Conservation (phyloP, 1,140 invertebrate genomes). For the Elymnias hypermnestra region DNA sequence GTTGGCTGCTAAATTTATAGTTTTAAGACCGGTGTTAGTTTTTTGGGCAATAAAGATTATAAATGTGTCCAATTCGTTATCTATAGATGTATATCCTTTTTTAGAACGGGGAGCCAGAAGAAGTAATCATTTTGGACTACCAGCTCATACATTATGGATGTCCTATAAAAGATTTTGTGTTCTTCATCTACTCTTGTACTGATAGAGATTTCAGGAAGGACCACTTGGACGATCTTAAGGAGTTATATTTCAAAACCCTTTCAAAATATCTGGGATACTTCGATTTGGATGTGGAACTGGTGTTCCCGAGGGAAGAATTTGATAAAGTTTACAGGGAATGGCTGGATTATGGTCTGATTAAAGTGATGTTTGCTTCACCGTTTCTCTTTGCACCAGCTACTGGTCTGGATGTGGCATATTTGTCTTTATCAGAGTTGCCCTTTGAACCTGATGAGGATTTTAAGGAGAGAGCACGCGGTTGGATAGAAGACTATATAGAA, state of each 20-base stretch:
- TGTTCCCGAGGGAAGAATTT: slow-evolving; percentile 13
- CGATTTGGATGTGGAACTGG: slow-evolving; percentile 15
- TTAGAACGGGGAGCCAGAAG: slow-evolving; percentile 30
- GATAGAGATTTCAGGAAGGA: slow-evolving; percentile 31
- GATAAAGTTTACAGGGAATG: slow-evolving; percentile 7
- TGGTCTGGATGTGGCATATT: not conserved
- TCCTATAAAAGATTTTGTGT: slow-evolving; percentile 37
- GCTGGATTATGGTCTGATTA: not conserved
- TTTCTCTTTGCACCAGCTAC: slow-evolving; percentile 2
- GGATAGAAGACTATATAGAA: slow-evolving; percentile 1
- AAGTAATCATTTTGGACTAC: slow-evolving; percentile 37
- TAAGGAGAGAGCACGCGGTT: not conserved
- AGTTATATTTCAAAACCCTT: slow-evolving; percentile 32
- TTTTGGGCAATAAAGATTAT: no score
- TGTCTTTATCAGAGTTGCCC: slow-evolving; percentile 2
- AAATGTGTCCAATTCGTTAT: not conserved
- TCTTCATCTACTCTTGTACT: slow-evolving; percentile 31
- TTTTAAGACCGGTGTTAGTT: no score
- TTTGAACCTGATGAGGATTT: slow-evolving; percentile 1
- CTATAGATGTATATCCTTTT: slow-evolving; percentile 2
- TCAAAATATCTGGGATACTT: slow-evolving; percentile 30
- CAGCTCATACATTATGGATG: slow-evolving; percentile 36
- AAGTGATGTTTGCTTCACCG: not conserved
- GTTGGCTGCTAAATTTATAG: no score
- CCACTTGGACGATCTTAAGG: slow-evolving; percentile 32